Base-by-base conservation (phyloP, 1,140 invertebrate genomes). In the Himalopsyche phryganea region DNA sequence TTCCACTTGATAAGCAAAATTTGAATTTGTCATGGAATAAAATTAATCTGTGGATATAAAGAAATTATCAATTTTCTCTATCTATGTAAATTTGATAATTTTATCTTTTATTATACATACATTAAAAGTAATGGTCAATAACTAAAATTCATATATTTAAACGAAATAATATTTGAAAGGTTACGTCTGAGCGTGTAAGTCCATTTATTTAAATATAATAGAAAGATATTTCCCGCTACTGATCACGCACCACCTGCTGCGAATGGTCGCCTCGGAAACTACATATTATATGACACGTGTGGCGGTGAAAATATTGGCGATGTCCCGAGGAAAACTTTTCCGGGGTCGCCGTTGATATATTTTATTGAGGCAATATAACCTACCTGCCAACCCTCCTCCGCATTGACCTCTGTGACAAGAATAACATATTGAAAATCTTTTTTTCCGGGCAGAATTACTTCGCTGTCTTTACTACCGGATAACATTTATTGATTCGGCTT, bases 341-440 rank as follows among this genome's bases (percentile, higher is more conserved):
- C 50, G 19, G 13, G 41, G 17, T 53, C 33, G 38, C 17, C 14
- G 19, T 23, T 63, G 61, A 63, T 63, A 63, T 63, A 63, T 63
- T 63, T 63, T 63, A 63, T 63, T 63, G 56, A 56, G 47, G 14
- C 56, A 58, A 59, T 63, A 58, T 58, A 18, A 36, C 55, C 60
- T 38, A 59, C 61, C 52, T 52, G 56, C 56, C 52, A 13, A 23
- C 38, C 13, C 42, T 7, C 32, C 52, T 1, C 40, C 46, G n/a
- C 36, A 10, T 23, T 49, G 46, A 50, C 45, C 50, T 15, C 44
- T 56, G 61, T 59, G 61, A 63, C 61, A 56, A 23, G 55, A 63
- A 63, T 63, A 63, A 58, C 48, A 63, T 63, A 59, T 63, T 11
- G 28, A 7, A 53, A 45, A 45, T 53, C 50, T 45, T 53, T 45